Evolutionary conservation across 2,888 invertebrate genomes (phyloP).

Genomic region (Drosophila pseudotakahashii): DNA sequence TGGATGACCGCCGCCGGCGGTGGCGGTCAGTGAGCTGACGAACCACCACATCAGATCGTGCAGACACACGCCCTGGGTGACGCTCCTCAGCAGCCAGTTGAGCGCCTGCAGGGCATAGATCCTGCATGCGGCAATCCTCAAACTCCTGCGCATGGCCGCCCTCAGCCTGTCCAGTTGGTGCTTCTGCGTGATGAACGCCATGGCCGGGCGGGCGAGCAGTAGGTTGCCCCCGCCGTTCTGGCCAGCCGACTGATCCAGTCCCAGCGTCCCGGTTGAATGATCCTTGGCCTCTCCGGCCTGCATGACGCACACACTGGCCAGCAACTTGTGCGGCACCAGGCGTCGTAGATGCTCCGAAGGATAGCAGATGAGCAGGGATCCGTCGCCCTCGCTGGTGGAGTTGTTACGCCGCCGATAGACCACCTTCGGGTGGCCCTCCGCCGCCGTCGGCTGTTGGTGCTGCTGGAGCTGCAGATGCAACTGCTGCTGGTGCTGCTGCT

Average conservation of each 20-base stretch:
- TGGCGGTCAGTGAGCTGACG: slow-evolving; percentile 91
- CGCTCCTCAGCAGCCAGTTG: slow-evolving; percentile 96
- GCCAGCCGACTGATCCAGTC: slow-evolving; percentile 38
- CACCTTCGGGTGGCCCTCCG: slow-evolving; percentile 78
- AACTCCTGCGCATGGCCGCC: slow-evolving; percentile 94
- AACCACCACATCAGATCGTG: slow-evolving; percentile 99
- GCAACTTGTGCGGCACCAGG: slow-evolving; percentile 88
- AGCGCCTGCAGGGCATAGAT: slow-evolving; percentile 96
- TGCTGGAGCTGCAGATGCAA: slow-evolving; percentile 37
- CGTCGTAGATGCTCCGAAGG: slow-evolving; percentile 94
- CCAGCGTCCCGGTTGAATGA: slow-evolving; percentile 18
- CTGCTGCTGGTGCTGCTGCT: slow-evolving; percentile 19
- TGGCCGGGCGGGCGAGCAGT: slow-evolving; percentile 88
- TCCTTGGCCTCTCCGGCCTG: slow-evolving; percentile 52
- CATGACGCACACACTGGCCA: slow-evolving; percentile 81
- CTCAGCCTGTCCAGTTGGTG: slow-evolving; percentile 94
- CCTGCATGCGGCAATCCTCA: slow-evolving; percentile 91
- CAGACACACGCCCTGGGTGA: slow-evolving; percentile 95
- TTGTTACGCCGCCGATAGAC: slow-evolving; percentile 88
- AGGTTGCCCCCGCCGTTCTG: slow-evolving; percentile 68
- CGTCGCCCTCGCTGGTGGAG: slow-evolving; percentile 87
- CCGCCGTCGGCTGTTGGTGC: slow-evolving; percentile 25
- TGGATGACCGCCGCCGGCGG: slow-evolving; percentile 73
- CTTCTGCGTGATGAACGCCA: slow-evolving; percentile 93
- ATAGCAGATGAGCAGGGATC: slow-evolving; percentile 89